Conservation (phyloP, 2,888 invertebrate genomes). For the Latheticus oryzae region DNA sequence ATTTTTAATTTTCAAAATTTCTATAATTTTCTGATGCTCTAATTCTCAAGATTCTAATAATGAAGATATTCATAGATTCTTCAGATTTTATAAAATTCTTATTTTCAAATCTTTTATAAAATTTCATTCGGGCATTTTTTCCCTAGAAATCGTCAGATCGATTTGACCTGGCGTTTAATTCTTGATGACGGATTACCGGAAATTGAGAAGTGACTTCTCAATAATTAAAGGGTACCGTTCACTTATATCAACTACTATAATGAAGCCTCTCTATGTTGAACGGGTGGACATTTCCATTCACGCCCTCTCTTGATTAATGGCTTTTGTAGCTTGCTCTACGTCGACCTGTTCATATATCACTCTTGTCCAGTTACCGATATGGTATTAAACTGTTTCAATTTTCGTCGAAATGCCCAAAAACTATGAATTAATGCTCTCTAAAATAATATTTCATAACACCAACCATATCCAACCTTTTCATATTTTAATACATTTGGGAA, state of each 20-base stretch:
- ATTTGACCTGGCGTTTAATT: constrained; percentile 24
- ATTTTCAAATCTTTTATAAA: no score
- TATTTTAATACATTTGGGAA: constrained; percentile 36
- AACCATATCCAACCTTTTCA: constrained; percentile 37
- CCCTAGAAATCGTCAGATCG: no score
- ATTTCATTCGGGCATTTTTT: no score
- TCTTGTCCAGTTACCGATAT: constrained; percentile 50
- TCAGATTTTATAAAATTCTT: no score
- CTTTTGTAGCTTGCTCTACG: constrained; percentile 61
- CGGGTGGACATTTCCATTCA: constrained; percentile 57
- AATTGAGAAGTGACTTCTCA: constrained; percentile 54
- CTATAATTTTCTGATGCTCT: no score
- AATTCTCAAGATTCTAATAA: no score
- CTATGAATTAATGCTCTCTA: no score
- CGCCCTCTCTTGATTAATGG: constrained; percentile 63
- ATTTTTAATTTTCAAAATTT: no score
- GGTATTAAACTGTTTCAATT: constrained; percentile 56
- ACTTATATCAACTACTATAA: constrained; percentile 55
- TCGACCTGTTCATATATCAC: constrained; percentile 63
- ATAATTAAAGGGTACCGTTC: constrained; percentile 56
- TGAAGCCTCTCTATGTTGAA: constrained; percentile 55
- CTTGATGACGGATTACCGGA: constrained; percentile 54
- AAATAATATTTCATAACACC: constrained; percentile 30
- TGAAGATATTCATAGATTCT: no score
- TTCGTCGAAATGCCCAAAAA: constrained; percentile 45